Evolutionary conservation across 2,113 vertebrate species (phyloP).

Genomic region (Odontophorus gujanensis): DNA sequence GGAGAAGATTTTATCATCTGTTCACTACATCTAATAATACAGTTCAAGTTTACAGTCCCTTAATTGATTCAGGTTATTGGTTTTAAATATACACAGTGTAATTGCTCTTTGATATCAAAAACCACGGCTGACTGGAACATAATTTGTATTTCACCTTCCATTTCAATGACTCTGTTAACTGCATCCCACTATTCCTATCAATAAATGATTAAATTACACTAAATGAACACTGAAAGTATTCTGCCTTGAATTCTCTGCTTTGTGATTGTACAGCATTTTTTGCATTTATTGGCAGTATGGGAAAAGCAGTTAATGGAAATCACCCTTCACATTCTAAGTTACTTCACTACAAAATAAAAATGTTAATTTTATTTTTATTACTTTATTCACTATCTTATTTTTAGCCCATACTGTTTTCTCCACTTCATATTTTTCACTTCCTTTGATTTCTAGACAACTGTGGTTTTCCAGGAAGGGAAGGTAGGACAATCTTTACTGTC

Average conservation of each 20-base stretch:
- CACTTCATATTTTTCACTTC: background rate
- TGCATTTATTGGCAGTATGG: background rate
- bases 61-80: constrained; percentile 37
- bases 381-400: background rate
- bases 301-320: background rate
- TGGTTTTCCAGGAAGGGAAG: background rate
- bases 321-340: background rate
- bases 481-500: background rate
- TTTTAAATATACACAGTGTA: background rate
- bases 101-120: constrained; percentile 24
- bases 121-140: background rate
- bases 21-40: background rate
- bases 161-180: constrained; percentile 13
- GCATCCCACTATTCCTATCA: constrained; percentile 4
- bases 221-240: background rate
- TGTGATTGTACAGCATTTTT: background rate
- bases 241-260: constrained; percentile 27
- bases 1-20: background rate
- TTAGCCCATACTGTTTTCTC: background rate
- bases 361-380: background rate
- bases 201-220: background rate
- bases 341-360: background rate
- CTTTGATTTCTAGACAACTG: background rate
- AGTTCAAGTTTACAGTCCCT: background rate
- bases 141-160: constrained; percentile 48